Evolutionary conservation across 2,797 vertebrate species (phyloP).

Genomic region (Prionace glauca): DNA sequence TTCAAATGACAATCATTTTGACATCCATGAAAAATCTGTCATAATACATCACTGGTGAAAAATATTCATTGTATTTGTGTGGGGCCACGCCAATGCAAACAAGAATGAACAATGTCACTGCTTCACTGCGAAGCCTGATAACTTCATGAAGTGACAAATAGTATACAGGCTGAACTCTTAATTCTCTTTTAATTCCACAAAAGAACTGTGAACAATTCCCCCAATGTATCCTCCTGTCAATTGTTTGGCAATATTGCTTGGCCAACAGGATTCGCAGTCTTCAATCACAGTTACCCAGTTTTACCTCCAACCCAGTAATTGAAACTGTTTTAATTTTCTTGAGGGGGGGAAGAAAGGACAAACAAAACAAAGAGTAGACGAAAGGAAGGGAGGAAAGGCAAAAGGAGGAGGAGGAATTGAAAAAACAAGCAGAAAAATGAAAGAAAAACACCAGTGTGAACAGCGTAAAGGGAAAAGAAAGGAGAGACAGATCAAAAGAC

Average conservation of each 20-base stretch:
- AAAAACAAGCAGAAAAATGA: not conserved
- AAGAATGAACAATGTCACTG: not conserved
- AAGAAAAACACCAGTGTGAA: not conserved
- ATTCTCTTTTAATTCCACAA: not conserved
- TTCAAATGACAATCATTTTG: not conserved
- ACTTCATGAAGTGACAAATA: not conserved
- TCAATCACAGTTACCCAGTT: not conserved
- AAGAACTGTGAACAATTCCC: not conserved
- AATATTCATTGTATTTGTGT: not conserved
- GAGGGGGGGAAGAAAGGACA: not conserved
- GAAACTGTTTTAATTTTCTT: not conserved
- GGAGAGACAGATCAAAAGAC: not conserved
- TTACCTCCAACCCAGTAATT: not conserved
- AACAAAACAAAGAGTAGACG: not conserved
- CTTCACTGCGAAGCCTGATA: not conserved
- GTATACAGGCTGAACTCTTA: not conserved
- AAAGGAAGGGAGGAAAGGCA: not conserved
- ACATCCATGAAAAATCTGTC: not conserved
- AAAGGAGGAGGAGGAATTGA: not conserved
- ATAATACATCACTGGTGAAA: not conserved
- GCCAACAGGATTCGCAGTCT: not conserved
- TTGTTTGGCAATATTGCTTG: not conserved
- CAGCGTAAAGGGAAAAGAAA: not conserved
- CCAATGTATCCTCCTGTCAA: not conserved
- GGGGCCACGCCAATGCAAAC: not conserved